These are phyloP conservation scores for Trichosurus vulpecula DNA, from an alignment of 2,797 vertebrate genomes.

Conservation along the genomic window DNA sequence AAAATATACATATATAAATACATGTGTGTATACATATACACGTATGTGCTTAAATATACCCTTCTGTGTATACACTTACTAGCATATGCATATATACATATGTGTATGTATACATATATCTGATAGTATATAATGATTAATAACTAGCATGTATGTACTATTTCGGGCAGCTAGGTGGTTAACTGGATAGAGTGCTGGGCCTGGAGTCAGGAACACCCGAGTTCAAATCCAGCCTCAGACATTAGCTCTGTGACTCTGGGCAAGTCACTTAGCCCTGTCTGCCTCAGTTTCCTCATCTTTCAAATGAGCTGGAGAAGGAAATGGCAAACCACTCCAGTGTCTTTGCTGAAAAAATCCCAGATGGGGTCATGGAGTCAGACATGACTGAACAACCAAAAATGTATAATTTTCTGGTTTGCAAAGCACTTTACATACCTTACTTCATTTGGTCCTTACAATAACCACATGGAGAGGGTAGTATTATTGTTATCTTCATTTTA, in stretches of 20 bases:
- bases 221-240: background rate
- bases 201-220: background rate
- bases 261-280: background rate
- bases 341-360: background rate
- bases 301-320: background rate
- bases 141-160: background rate
- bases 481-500: no score
- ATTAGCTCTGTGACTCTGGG: background rate
- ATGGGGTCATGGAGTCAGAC: background rate
- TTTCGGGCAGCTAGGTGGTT: background rate
- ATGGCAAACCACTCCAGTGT: background rate
- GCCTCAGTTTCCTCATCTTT: background rate
- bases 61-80: background rate
- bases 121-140: background rate
- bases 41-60: no score
- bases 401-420: background rate
- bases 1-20: background rate
- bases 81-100: background rate
- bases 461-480: no score
- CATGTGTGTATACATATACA: no score
- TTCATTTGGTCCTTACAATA: no score
- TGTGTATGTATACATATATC: background rate
- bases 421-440: background rate
- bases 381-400: background rate
- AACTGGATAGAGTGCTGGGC: background rate